phyloP scores from a whole-genome alignment of 2,888 invertebrate species.

The Drosophila testacea region DNA sequence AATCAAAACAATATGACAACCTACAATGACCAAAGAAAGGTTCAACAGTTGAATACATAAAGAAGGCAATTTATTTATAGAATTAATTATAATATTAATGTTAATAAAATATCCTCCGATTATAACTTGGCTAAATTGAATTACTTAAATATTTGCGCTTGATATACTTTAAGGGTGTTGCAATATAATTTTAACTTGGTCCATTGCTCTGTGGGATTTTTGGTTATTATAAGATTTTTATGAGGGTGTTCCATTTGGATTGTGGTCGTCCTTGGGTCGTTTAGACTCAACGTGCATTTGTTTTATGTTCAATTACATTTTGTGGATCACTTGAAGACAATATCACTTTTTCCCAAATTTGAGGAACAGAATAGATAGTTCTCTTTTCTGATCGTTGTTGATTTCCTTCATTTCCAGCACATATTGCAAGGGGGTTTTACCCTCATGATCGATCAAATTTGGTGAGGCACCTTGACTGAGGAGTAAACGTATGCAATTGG shows the following conservation, averaged over 20 bases:
- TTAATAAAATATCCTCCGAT: background rate
- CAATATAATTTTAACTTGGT: background rate
- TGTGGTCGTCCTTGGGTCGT: no score
- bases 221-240: no score
- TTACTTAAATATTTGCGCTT: background rate
- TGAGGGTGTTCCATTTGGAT: no score
- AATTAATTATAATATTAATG: background rate
- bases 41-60: background rate
- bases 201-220: background rate
- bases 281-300: no score
- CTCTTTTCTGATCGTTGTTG: constrained; percentile 46
- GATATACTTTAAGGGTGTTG: background rate
- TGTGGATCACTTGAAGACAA: background rate
- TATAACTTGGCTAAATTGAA: background rate
- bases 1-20: no score
- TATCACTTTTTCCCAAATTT: no score
- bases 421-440: constrained; percentile 76
- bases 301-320: no score
- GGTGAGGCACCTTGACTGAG: constrained; percentile 76
- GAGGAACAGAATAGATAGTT: constrained; percentile 68
- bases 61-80: background rate
- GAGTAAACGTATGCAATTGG: constrained; percentile 70
- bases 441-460: constrained; percentile 77
- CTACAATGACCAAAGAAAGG: no score
- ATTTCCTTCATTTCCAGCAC: constrained; percentile 72